Conservation (phyloP, 2,797 vertebrate genomes). For the Linurgus olivaceus region DNA sequence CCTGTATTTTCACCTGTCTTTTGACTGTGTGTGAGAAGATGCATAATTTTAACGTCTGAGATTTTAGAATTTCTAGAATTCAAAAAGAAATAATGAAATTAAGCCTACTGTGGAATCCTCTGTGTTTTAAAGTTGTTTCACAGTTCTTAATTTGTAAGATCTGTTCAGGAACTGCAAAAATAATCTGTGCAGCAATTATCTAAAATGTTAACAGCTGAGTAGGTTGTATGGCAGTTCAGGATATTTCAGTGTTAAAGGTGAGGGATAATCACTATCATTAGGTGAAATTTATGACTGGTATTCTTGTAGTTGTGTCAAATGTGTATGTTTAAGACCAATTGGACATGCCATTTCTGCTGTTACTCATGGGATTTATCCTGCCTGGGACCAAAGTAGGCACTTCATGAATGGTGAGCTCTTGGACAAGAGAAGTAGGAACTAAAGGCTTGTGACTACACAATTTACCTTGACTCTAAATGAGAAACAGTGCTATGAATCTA, state of each 20-base stretch:
- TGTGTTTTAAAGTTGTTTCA: not conserved
- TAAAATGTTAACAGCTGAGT: constrained; percentile 38
- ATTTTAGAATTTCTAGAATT: not conserved
- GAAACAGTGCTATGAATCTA: not conserved
- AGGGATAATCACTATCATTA: constrained; percentile 22
- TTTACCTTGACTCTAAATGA: not conserved
- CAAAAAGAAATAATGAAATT: not conserved
- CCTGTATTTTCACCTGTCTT: not conserved
- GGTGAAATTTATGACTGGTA: not conserved
- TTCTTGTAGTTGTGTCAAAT: not conserved
- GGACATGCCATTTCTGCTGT: not conserved
- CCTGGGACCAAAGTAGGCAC: not conserved
- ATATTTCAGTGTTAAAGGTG: not conserved
- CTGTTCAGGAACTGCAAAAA: constrained; percentile 16
- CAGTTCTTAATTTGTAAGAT: constrained; percentile 21
- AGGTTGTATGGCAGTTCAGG: constrained; percentile 25
- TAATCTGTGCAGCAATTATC: constrained; percentile 27
- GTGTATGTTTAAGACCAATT: not conserved
- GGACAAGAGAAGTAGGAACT: not conserved
- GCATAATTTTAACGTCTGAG: not conserved
- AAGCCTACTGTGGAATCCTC: not conserved
- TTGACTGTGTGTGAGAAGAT: not conserved
- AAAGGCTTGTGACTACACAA: not conserved
- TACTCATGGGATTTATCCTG: not conserved
- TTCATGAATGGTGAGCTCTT: not conserved